phyloP scores from a whole-genome alignment of 2,888 invertebrate species.

The Melieria picta region DNA sequence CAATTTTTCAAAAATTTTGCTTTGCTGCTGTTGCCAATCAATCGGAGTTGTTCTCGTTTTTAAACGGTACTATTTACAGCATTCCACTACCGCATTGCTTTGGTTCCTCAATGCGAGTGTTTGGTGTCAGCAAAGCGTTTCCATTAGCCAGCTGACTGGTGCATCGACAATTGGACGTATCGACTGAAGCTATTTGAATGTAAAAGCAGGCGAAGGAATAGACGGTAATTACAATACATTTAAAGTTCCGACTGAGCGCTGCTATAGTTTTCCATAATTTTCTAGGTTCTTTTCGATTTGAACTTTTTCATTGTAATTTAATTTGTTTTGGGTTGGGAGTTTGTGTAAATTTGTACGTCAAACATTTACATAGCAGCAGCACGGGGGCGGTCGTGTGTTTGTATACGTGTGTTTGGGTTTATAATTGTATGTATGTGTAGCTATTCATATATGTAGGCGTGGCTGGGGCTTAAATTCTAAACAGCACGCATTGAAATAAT shows the following conservation, averaged over 20 bases:
- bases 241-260: too few relatives aligned
- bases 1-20: too few relatives aligned
- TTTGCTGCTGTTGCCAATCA: too few relatives aligned
- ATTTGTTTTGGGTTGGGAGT: neutral
- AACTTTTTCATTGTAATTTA: neutral
- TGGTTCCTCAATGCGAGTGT: too few relatives aligned
- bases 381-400: neutral
- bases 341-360: neutral
- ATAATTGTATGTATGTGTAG: neutral
- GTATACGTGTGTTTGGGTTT: neutral
- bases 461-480: neutral
- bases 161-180: neutral
- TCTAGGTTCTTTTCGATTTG: neutral
- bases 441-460: neutral
- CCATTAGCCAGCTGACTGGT: neutral
- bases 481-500: slow-evolving; percentile 13
- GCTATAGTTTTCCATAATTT: too few relatives aligned
- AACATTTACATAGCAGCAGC: too few relatives aligned
- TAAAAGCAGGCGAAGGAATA: neutral
- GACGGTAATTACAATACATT: neutral
- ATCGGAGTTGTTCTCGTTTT: too few relatives aligned
- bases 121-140: too few relatives aligned
- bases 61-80: too few relatives aligned
- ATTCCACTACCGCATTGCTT: too few relatives aligned
- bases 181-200: neutral